Evolutionary conservation across 1,140 invertebrate species (phyloP), one percentile per base, ranked within the genome.

Genomic region (Pararge aegeria): DNA sequence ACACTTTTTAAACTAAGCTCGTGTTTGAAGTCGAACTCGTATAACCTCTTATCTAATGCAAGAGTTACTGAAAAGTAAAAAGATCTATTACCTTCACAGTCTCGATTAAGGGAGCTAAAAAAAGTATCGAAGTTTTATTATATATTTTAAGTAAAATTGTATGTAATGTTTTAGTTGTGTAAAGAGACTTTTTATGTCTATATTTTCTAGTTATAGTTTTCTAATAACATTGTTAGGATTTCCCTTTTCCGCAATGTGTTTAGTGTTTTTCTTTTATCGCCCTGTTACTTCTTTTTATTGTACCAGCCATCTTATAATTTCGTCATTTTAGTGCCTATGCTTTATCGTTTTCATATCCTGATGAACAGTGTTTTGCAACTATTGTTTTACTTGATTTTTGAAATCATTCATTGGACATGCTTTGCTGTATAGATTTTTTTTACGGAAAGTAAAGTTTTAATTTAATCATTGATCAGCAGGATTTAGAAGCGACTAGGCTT

Each of bases 401-500:
- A 37, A 9, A 24, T 7, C 3, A 7, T 24, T 24, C 24, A 4
- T 24, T 24, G 7, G 3, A 24, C 2, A 24, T 24, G 24, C 24
- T 24, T 24, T 24, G 7, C 24, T n/a, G n/a, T n/a, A n/a, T n/a
- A n/a, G n/a, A n/a, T n/a, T n/a, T n/a, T n/a, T n/a, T n/a, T n/a
- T n/a, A n/a, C n/a, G n/a, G n/a, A n/a, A n/a, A n/a, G n/a, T n/a
- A n/a, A n/a, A n/a, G n/a, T n/a, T n/a, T n/a, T n/a, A n/a, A n/a
- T n/a, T n/a, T n/a, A n/a, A n/a, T n/a, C n/a, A n/a, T n/a, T n/a
- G n/a, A n/a, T 34, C 67, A 66, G 59, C 78, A 78, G 75, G 72
- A 79, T 77, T 73, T 51, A 63, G n/a, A 34, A 56, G 55, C 49
- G 34, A 51, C 29, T 67, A 46, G 64, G 71, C 67, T 76, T 70